Conservation (phyloP, 2,113 vertebrate species). For the Agapornis roseicollis region DNA sequence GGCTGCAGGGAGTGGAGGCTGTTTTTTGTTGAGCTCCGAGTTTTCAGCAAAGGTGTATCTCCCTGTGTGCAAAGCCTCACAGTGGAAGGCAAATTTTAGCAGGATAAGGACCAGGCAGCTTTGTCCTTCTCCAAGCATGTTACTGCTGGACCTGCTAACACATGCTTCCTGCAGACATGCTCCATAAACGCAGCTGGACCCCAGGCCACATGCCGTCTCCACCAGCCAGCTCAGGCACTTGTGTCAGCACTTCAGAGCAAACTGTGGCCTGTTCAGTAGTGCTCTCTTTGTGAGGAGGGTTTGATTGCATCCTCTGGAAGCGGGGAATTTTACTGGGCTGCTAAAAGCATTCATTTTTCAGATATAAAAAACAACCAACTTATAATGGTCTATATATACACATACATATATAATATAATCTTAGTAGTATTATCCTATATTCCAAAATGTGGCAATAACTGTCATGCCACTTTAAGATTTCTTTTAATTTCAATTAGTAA, state of each 20-base stretch:
- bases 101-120: not conserved
- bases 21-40: not conserved
- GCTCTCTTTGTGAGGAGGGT: not conserved
- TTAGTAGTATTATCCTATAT: not conserved
- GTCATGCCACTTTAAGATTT: not conserved
- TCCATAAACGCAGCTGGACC: rapidly evolving
- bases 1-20: not conserved
- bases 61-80: no score
- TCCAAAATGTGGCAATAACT: not conserved
- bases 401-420: not conserved
- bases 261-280: not conserved
- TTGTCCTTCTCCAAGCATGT: not conserved
- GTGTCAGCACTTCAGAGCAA: not conserved
- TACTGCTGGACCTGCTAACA: not conserved
- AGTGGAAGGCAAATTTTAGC: not conserved
- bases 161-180: not conserved
- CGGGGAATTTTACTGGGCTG: not conserved
- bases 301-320: not conserved
- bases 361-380: not conserved
- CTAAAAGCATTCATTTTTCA: not conserved
- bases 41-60: not conserved
- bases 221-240: not conserved
- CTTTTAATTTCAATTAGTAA: not conserved
- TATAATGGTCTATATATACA: not conserved
- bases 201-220: rapidly evolving